Percentiles rank a stretch among this genome's conserved stretches.
These are phyloP conservation scores for Percopsis omiscomaycus DNA, from an alignment of 2,797 vertebrate genomes.

Conservation along the genomic window DNA sequence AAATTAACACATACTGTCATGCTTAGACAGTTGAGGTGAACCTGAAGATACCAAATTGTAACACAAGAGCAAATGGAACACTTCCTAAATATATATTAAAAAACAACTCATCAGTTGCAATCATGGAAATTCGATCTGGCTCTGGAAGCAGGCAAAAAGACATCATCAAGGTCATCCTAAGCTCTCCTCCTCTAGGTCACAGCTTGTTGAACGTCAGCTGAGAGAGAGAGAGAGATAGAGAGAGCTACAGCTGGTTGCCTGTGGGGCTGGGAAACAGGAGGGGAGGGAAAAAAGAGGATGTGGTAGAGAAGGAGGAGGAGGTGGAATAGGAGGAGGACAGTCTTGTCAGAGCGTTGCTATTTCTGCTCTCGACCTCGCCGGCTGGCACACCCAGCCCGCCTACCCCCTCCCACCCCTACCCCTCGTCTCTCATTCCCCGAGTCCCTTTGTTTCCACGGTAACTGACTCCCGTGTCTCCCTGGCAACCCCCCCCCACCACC, in stretches of 20 bases:
- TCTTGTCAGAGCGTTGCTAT: constrained; percentile 74
- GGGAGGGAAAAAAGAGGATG: constrained; percentile 12
- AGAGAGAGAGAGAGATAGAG: constrained; percentile 26
- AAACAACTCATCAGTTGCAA: neutral
- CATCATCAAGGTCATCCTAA: constrained; percentile 24
- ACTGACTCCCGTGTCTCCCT: constrained; percentile 78
- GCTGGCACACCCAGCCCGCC: constrained; percentile 73
- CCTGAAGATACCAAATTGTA: neutral
- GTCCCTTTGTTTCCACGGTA: constrained; percentile 83
- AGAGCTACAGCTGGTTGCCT: constrained; percentile 56
- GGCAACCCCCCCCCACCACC: constrained; percentile 70
- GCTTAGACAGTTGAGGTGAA: too few species aligned
- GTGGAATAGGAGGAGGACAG: constrained; percentile 34
- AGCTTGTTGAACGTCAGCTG: constrained; percentile 46
- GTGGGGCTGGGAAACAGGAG: constrained; percentile 19
- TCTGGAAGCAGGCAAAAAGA: neutral
- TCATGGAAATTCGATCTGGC: constrained; percentile 2
- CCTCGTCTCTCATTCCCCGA: constrained; percentile 59
- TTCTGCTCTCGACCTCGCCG: constrained; percentile 69
- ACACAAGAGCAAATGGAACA: neutral
- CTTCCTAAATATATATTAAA: neutral
- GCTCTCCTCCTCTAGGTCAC: constrained; percentile 58
- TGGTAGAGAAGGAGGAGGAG: constrained; percentile 10
- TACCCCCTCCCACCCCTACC: constrained; percentile 27
- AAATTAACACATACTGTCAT: neutral